Evolutionary conservation across 2,113 vertebrate species (phyloP).

Genomic region (Rousettus leschenaultii): DNA sequence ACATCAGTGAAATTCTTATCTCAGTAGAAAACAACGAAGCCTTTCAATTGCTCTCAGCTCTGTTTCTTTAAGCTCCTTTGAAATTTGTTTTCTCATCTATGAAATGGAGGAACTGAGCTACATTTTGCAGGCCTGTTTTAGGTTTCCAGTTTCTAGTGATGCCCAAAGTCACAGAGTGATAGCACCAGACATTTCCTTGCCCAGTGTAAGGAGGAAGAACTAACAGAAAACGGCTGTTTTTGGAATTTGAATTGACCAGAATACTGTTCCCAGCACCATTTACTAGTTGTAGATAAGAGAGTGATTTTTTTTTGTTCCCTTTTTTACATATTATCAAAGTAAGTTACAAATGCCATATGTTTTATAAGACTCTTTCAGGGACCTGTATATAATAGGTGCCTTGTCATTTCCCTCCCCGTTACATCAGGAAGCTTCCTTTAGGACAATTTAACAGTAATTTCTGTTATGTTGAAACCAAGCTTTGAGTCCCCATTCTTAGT

Average conservation of each 20-base stretch:
- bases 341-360: not conserved
- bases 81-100: not conserved
- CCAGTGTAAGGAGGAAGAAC: not conserved
- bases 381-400: not conserved
- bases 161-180: not conserved
- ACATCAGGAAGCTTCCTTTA: not conserved
- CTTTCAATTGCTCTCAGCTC: not conserved
- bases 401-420: not conserved
- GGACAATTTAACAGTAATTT: not conserved
- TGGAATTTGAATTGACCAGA: not conserved
- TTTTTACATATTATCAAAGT: not conserved
- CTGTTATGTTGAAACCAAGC: not conserved
- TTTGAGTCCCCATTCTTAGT: not conserved
- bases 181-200: not conserved
- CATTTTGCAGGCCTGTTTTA: not conserved
- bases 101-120: not conserved
- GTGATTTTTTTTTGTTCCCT: not conserved
- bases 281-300: not conserved
- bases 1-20: not conserved
- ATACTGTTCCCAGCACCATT: not conserved
- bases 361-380: not conserved
- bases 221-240: not conserved
- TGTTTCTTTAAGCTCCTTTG: not conserved
- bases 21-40: not conserved
- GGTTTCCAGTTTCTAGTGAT: not conserved